Evolutionary conservation across 35 echinoderm and acorn worm genomes (phyloP), one percentile per base, ranked within the genome.

Genomic region (Amphiura filiformis): DNA sequence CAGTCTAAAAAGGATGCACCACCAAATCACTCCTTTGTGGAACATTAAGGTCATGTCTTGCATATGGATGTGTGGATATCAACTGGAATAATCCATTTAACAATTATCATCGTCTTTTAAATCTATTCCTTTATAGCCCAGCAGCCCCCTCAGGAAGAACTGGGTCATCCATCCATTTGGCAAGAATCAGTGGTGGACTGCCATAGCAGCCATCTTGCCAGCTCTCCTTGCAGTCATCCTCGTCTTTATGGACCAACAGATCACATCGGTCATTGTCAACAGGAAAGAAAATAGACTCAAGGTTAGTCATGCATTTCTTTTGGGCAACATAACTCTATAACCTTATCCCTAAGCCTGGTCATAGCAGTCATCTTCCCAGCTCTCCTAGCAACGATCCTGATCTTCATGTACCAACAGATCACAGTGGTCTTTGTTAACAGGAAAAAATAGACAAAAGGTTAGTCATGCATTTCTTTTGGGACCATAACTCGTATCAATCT

Each of bases 371-470:
- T 52, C 7, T 57, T 97, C n/a, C 95, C 95, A 41, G 95, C 95
- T 36, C 35, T 88, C 0, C 85, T 97, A 39, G 95, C 95, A 11
- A 90, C 88, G 76, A 97, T 97, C 42, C 85, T 97, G 34, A 88
- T 97, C 80, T 97, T 97, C 81, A 97, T 97, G 95, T 91, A 97
- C 75, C 95, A 97, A 56, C 95, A 97, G 75, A 97, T 97, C 44
- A 97, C 95, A 0, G 95, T 91, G 56, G 95, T 97, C 36, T 93
- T 97, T 32, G 95, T 97, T 80, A 97, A 97, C 88, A 97, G 95
- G 35, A 97, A 93, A 97, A 77, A 97, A 97, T 35, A 97, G 93
- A 83, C 77, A 93, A 32, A 97, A 97, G 91, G 95, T 97, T 61
- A 81, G 61, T 23, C 22, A n/a, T n/a, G n/a, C n/a, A n/a, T n/a